These are phyloP conservation scores for Philotrypesis tridentata DNA, from an alignment of 1,140 invertebrate species.

Conservation along the genomic window DNA sequence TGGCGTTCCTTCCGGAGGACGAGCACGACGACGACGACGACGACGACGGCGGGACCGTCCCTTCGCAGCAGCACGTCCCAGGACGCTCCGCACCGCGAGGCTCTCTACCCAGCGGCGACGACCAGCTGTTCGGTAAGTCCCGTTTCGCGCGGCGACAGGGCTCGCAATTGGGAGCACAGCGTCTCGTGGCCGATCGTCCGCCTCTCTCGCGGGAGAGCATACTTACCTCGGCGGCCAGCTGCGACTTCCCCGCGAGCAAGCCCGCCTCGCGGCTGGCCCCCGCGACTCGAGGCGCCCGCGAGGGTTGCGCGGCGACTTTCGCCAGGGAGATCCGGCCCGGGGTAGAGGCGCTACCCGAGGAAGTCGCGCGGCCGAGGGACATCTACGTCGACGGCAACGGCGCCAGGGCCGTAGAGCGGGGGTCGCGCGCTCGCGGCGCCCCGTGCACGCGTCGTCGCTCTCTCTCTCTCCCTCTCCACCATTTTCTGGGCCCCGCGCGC, in stretches of 20 bases:
- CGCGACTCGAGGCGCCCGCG: no score
- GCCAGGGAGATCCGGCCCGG: not conserved
- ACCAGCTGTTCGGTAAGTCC: not conserved
- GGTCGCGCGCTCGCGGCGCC: conserved; percentile 20
- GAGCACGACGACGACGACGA: conserved; percentile 26
- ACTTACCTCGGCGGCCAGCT: no score
- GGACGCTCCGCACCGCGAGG: not conserved
- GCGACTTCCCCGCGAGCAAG: not conserved
- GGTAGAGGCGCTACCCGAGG: not conserved
- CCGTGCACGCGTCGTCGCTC: not conserved
- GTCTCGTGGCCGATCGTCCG: not conserved
- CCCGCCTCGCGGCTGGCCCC: no score
- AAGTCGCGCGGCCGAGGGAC: not conserved
- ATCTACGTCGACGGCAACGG: conserved; percentile 1
- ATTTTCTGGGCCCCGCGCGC: conserved; percentile 31
- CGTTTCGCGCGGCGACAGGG: not conserved
- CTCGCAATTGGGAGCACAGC: not conserved
- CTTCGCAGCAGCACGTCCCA: not conserved
- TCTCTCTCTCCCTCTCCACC: conserved; percentile 5
- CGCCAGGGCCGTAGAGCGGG: conserved; percentile 22
- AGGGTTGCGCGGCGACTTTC: not conserved
- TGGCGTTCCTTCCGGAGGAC: conserved; percentile 38
- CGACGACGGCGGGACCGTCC: not conserved
- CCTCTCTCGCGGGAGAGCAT: not conserved
- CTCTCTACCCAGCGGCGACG: not conserved